Base-by-base conservation (phyloP, 2,888 invertebrate species). In the Drosophila tripunctata region DNA sequence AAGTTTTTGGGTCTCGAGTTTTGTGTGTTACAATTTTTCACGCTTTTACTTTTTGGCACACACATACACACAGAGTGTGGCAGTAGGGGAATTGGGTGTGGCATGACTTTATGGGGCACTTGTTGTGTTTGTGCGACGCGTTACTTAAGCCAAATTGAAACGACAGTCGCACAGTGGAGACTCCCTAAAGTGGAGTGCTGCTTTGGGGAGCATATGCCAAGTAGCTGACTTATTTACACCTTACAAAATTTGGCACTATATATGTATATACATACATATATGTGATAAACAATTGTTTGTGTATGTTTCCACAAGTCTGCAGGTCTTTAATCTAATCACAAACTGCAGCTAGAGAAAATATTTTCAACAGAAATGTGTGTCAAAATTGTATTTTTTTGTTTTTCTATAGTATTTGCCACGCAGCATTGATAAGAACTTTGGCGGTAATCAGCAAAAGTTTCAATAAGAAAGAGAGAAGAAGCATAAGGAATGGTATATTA, bases 31-130 rank as follows among this genome's bases (percentile, higher is more conserved):
- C 67, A 55, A 71, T 69, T 76, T 85, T 75, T 78, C 73, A 76
- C 65, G 75, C 67, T 67, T 67, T 72, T 51, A 45, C 71, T 58
- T 70, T 69, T 65, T 56, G 57, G 51, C 38, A 43, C 15, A 6
- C 24, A 22, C 40, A 55, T 22, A 36, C 7, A 40, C 12, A n/a
- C 2, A 17, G 15, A 27, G n/a, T 0, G 19, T 8, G 7, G 4
- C 19, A 14, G 31, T 14, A 12, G 5, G 19, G 35, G 35, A 21
- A 19, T 30, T 31, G 17, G 12, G n/a, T 35, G 17, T 47, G 19
- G 21, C 2, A 14, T 21, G 40, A 51, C 54, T 77, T 89, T 86
- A 89, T 89, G 81, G 84, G 80, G 86, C 90, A 90, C 90, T 90
- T 90, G 89, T 90, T 90, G 89, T 89, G 75, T 78, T 76, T 60